Percentiles rank a stretch among this genome's conserved stretches.
Conservation (phyloP, 1,140 invertebrate species). For the Pteromalus puparum region DNA sequence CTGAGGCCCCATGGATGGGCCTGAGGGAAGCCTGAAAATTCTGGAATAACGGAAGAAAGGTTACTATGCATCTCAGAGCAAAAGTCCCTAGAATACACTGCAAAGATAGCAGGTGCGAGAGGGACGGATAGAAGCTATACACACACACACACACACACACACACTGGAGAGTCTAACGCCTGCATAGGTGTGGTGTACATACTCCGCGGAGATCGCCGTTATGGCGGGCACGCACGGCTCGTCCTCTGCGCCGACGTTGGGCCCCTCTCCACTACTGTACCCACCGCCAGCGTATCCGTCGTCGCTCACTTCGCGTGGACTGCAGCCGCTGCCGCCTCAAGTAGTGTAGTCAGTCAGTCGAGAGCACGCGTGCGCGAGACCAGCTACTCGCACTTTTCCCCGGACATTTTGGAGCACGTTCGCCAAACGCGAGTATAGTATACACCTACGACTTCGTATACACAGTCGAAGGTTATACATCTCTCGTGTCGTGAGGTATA, state of each 20-base stretch:
- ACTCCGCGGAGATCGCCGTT: conserved; percentile 12
- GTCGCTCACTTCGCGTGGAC: background rate
- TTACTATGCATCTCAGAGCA: background rate
- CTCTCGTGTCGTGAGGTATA: too few species aligned
- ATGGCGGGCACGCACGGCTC: conserved; percentile 20
- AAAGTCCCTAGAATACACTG: background rate
- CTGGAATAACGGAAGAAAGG: background rate
- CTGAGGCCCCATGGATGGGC: background rate
- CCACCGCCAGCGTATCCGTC: too few species aligned
- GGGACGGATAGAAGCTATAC: background rate
- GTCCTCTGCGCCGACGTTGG: background rate
- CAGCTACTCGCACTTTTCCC: background rate
- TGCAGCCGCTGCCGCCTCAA: background rate
- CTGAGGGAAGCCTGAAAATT: background rate
- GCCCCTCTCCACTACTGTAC: background rate
- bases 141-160: too few species aligned
- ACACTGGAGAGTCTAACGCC: background rate
- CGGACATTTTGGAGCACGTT: conserved; percentile 3
- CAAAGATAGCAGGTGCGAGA: background rate
- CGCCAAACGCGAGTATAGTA: background rate
- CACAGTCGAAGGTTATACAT: too few species aligned
- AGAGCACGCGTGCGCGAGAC: background rate
- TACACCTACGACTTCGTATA: background rate
- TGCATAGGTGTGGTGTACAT: background rate
- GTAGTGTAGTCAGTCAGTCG: background rate